Evolutionary conservation across 2,888 invertebrate species (phyloP), one percentile per base, ranked within the genome.

Genomic region (Thyatira batis): DNA sequence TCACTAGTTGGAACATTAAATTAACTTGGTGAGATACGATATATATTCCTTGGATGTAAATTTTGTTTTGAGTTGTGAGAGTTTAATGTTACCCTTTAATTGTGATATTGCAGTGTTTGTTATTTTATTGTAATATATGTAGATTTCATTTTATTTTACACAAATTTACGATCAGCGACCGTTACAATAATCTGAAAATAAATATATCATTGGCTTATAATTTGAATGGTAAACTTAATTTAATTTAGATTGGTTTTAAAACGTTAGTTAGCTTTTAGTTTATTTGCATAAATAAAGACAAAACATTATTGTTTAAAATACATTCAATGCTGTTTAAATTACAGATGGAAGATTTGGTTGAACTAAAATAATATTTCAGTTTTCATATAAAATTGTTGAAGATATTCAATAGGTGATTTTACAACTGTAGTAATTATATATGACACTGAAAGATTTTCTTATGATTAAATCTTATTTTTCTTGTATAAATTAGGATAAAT

Each of bases 101-200:
- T 67, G 70, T 67, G 70, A 67, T 69, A 69, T 59, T 51, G 53
- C 46, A 56, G 50, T 67, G 60, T 60, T 58, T 63, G 53, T 55
- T 53, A 58, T 54, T 57, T 69, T 52, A 57, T 51, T 21, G 2
- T 8, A 52, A 58, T 55, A 52, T 53, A 46, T 58, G 45, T 55
- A 58, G 53, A 21, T 55, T 55, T 55, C 28, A 55, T 53, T 20
- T 52, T 39, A 13, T 33, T 33, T 33, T 5, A 33, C 33, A 13
- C 33, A 33, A 5, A 3, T 33, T 13, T n/a, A n/a, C n/a, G n/a
- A n/a, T n/a, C n/a, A n/a, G n/a, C n/a, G n/a, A n/a, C n/a, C n/a
- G n/a, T n/a, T n/a, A n/a, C n/a, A 51, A 58, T 56, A 20, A 45
- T 53, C 51, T 49, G 20, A 53, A 52, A 49, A 56, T 49, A 30